Evolutionary conservation across 1,140 invertebrate species (phyloP).

Genomic region (Palaemon carinicauda): DNA sequence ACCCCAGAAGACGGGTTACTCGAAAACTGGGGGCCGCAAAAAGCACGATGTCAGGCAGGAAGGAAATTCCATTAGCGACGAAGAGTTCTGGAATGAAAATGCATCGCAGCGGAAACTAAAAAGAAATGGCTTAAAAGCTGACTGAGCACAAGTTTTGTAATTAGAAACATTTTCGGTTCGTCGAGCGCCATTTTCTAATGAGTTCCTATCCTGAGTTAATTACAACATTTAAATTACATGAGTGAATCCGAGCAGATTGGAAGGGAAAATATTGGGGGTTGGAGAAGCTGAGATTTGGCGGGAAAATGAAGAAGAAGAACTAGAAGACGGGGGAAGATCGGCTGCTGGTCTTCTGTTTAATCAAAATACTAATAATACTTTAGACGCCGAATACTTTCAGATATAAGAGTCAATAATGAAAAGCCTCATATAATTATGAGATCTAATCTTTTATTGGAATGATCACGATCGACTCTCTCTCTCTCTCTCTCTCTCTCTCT

Average conservation of each 20-base stretch:
- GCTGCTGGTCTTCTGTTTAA: no score
- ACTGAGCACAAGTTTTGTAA: slow-evolving; percentile 51
- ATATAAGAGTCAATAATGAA: no score
- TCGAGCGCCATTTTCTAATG: slow-evolving; percentile 51
- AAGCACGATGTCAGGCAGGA: neutral
- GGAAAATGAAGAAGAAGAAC: neutral
- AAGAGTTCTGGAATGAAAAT: slow-evolving; percentile 15
- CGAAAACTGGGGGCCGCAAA: neutral
- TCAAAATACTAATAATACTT: neutral
- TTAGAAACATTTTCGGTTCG: slow-evolving; percentile 51
- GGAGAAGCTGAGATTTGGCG: slow-evolving; percentile 27
- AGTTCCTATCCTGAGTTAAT: slow-evolving; percentile 51
- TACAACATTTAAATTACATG: slow-evolving; percentile 51
- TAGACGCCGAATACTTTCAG: neutral
- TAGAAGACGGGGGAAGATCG: neutral
- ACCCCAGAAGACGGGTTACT: no score
- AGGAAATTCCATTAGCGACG: slow-evolving; percentile 6
- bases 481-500: no score
- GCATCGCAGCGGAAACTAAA: slow-evolving; percentile 24
- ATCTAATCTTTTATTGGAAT: no score
- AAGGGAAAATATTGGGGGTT: slow-evolving; percentile 36
- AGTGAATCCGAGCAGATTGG: slow-evolving; percentile 45
- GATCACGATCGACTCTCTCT: no score
- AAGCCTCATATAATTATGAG: no score
- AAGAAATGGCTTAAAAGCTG: slow-evolving; percentile 48